These are phyloP conservation scores for Smittia sp. DNA, from an alignment of 2,888 invertebrate genomes.

Conservation along the genomic window DNA sequence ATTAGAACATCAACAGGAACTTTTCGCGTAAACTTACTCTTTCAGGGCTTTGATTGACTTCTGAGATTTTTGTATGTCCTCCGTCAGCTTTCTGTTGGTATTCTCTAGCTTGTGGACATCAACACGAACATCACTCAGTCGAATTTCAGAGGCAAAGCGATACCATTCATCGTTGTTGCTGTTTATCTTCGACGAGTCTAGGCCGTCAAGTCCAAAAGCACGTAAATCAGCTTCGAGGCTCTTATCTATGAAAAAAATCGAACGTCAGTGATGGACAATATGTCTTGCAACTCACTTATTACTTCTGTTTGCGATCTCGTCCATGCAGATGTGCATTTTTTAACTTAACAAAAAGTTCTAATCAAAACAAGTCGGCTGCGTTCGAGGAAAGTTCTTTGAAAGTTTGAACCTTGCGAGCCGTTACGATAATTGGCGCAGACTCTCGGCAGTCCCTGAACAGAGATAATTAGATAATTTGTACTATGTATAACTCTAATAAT, in stretches of 20 bases:
- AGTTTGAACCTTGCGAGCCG: too few species aligned
- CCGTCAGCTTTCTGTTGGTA: background rate
- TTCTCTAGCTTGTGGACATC: constrained; percentile 2
- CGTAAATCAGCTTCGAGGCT: constrained; percentile 1
- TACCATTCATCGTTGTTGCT: background rate
- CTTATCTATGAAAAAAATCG: constrained; percentile 3
- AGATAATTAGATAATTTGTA: too few species aligned
- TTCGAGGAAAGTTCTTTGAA: too few species aligned
- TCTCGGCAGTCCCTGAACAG: too few species aligned
- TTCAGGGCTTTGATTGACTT: constrained; percentile 12
- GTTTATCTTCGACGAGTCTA: background rate
- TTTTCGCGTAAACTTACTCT: constrained; percentile 4
- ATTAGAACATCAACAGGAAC: too few species aligned
- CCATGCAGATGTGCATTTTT: constrained; percentile 16
- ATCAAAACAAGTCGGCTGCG: too few species aligned
- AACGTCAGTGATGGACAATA: background rate
- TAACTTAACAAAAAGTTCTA: background rate
- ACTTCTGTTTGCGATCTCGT: constrained; percentile 16
- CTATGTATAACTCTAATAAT: too few species aligned
- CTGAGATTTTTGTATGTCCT: constrained; percentile 15
- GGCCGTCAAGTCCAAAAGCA: constrained; percentile 21
- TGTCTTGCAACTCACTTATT: background rate
- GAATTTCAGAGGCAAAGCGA: constrained; percentile 10
- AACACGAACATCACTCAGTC: background rate
- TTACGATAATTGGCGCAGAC: too few species aligned